These are phyloP conservation scores for Amphiprion ocellaris DNA, from an alignment of 2,113 vertebrate species.

Conservation along the genomic window DNA sequence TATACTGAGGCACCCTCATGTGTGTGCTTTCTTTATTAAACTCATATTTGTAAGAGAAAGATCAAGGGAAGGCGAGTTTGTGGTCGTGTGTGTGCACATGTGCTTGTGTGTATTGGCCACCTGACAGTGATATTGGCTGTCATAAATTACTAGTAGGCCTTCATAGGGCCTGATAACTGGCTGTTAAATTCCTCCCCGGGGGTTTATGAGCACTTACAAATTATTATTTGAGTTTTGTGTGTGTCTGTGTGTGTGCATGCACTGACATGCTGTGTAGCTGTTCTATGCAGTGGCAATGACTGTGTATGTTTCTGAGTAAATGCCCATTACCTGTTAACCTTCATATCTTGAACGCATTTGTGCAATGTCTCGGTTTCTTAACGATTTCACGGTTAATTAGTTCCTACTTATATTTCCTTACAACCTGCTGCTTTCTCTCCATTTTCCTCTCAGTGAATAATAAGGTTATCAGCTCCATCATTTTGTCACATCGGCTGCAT, in stretches of 20 bases:
- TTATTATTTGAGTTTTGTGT: slow-evolving; percentile 28
- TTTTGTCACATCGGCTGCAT: not conserved
- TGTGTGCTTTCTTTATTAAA: slow-evolving; percentile 5
- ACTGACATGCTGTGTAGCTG: not conserved
- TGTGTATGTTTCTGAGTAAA: slow-evolving; percentile 2
- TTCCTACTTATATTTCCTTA: slow-evolving; percentile 23
- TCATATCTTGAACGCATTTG: not conserved
- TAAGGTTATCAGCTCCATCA: slow-evolving; percentile 38
- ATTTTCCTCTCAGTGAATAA: slow-evolving; percentile 24
- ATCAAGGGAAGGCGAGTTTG: not conserved
- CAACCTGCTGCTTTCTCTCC: not conserved
- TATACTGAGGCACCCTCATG: not conserved
- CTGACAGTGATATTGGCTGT: slow-evolving; percentile 44
- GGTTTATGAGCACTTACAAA: slow-evolving; percentile 44
- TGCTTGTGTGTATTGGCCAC: slow-evolving; percentile 21
- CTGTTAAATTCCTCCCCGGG: slow-evolving; percentile 43
- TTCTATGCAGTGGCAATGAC: slow-evolving; percentile 1
- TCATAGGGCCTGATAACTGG: slow-evolving; percentile 44
- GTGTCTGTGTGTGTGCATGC: not conserved
- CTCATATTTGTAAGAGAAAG: not conserved
- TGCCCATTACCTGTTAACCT: slow-evolving; percentile 13
- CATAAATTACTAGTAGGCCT: slow-evolving; percentile 51
- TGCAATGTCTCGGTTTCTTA: not conserved
- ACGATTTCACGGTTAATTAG: not conserved
- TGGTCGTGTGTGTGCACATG: not conserved